A percentile compares a stretch with the other conserved stretches of the same genome.
These are phyloP conservation scores for Thaumetopoea pityocampa DNA, from an alignment of 1,140 invertebrate species.

Conservation along the genomic window DNA sequence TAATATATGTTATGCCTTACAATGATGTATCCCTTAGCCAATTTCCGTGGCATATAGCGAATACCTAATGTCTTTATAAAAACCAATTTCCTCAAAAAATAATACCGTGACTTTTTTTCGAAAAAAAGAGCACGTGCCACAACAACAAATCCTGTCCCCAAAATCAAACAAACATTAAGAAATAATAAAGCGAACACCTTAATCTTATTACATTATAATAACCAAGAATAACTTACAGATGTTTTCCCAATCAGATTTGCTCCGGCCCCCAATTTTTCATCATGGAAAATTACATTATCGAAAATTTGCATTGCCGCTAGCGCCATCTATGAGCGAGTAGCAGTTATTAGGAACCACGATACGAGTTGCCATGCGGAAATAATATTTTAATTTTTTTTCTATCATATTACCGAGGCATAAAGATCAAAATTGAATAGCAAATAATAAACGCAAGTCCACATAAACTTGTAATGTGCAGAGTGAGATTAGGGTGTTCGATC, in stretches of 20 bases:
- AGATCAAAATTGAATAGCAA: constrained; percentile 15
- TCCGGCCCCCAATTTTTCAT: constrained; percentile 63
- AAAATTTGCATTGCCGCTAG: constrained; percentile 66
- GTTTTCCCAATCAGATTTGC: constrained; percentile 66
- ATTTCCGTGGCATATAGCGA: too few species aligned
- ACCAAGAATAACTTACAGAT: constrained; percentile 66
- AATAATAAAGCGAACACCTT: constrained; percentile 60
- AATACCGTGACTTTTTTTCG: constrained; percentile 25
- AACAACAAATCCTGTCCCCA: constrained; percentile 27
- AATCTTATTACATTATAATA: constrained; percentile 71
- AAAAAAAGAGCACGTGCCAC: constrained; percentile 25
- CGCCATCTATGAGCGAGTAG: constrained; percentile 61
- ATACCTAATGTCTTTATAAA: too few species aligned
- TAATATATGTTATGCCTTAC: too few species aligned
- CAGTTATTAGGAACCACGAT: constrained; percentile 31
- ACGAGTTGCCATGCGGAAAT: constrained; percentile 8
- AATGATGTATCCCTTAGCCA: too few species aligned
- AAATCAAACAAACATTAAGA: constrained; percentile 62
- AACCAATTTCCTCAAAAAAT: too few species aligned
- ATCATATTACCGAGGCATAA: constrained; percentile 17
- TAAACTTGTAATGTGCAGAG: constrained; percentile 39
- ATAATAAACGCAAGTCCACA: constrained; percentile 18
- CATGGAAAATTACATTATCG: constrained; percentile 61
- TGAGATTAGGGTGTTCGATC: constrained; percentile 59
- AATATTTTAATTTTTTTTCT: constrained; percentile 4